Base-by-base conservation (phyloP, 1,140 invertebrate species). In the Papilio dardanus region DNA sequence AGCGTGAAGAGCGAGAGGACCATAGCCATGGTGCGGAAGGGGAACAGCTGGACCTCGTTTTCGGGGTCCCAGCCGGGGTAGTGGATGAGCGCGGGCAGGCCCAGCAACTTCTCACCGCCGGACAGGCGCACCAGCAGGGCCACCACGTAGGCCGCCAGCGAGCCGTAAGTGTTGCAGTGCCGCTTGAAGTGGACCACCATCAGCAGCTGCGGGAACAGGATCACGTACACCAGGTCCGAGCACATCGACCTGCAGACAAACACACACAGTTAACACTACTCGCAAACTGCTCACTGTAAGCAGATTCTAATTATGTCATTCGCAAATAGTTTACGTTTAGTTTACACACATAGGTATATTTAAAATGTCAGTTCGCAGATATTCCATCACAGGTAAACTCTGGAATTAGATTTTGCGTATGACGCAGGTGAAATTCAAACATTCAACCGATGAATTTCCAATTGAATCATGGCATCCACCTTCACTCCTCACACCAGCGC, bases 151-250 rank as follows among this genome's bases (percentile, higher is more conserved):
- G 97, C 97, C 1, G 96, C 94, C 31, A 99, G 93, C 28, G 98
- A 99, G 28, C 99, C 99, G 91, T 99, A 99, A 0, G 99, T 99
- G 94, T 99, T 99, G 94, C 97, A 98, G 86, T 98, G 95, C 58
- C 97, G 94, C 90, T 98, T 97, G 91, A 98, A 98, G 93, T 99
- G 98, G 5, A 99, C 98, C 79, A 99, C 99, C 96, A 98, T 99
- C 67, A 99, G 94, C n/a, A 99, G 95, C 93, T 99, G 98, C 0
- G 99, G 99, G 93, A 99, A 99, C 74, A 99, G 95, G 86, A 99
- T 99, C 71, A 99, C 98, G 94, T 99, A 99, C 42, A 99, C 98
- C 82, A 99, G 93, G 94, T 99, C 99, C 14, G 98, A 99, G 93
- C 99, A 99, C 95, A 99, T 97, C 73, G 97, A 97, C 96, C 96